Conservation (phyloP, 2,113 vertebrate species). For the Herpetotheres cachinnans region DNA sequence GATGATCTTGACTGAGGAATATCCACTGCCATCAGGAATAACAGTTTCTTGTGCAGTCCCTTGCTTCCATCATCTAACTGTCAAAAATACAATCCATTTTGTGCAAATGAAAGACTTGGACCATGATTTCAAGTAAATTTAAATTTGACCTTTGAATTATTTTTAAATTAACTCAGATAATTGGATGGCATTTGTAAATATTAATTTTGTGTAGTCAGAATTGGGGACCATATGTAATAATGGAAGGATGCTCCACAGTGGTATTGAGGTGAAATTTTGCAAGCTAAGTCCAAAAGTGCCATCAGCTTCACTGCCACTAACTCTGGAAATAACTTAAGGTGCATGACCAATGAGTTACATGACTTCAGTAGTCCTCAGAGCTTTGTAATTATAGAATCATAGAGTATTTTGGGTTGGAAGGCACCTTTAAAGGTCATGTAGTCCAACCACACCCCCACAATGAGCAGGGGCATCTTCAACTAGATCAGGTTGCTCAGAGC, state of each 20-base stretch:
- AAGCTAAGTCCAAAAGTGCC: not conserved
- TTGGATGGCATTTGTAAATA: not conserved
- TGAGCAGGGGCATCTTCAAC: not conserved
- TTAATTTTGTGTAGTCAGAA: not conserved
- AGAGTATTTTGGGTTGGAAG: not conserved
- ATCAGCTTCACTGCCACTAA: not conserved
- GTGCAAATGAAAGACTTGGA: not conserved
- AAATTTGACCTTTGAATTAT: not conserved
- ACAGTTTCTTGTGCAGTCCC: not conserved
- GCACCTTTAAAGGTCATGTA: not conserved
- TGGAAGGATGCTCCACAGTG: not conserved
- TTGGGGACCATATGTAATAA: not conserved
- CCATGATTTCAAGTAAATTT: not conserved
- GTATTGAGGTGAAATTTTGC: not conserved
- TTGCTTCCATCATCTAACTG: not conserved
- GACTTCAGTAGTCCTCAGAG: not conserved
- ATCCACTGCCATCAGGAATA: not conserved
- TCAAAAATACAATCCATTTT: not conserved
- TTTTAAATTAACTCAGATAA: not conserved
- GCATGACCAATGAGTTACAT: not conserved
- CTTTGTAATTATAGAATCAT: not conserved
- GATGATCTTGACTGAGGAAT: not conserved
- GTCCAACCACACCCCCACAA: not conserved
- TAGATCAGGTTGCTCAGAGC: not conserved
- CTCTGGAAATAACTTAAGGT: not conserved